Evolutionary conservation across 2,113 vertebrate genomes (phyloP), one percentile per base, ranked within the genome.

Genomic region (Arizona elegans): DNA sequence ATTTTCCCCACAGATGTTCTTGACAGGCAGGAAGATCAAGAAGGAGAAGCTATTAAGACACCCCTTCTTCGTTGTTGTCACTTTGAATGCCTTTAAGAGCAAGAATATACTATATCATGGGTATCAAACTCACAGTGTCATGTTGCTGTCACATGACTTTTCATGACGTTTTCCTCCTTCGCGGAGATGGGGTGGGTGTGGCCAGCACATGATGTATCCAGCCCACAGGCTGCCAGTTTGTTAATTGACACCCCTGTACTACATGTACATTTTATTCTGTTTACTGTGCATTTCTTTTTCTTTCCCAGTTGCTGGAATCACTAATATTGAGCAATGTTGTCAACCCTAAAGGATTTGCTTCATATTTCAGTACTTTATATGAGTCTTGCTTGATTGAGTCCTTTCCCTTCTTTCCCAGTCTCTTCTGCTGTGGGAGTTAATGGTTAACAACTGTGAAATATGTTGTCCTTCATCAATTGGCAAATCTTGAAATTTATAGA

Each of bases 301-400:
- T 93, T 65, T 86, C 93, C 90, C 86, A 62, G 96, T 94, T 91
- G 91, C 91, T 92, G 33, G 5, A 23, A n/a, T 21, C 1, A 21
- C 55, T 58, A 90, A 92, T 19, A 75, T 33, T 38, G 70, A 38
- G 50, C 90, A 62, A 94, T 92, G 95, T 95, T 94, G 95, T 95
- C 88, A 92, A 52, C 87, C 90, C 92, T 90, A 89, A 91, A 88
- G 87, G 53, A 90, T 95, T 96, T 94, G 92, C 94, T 95, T 95
- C 91, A 90, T 90, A 62, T 94, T 94, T 86, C 95, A 96, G 92
- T 94, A 95, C 87, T 94, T 94, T 94, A 90, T 93, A 91, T 96
- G 91, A 95, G 88, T 47, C 70, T 93, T 81, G 70, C 15, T 8
- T 62, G 91, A 92, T 92, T 56, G 15, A 92, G 96, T 92, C 91